Evolutionary conservation across 37 sponge, comb jelly and placozoan species (phyloP), one percentile per base, ranked within the genome.

Genomic region (Ianthella basta): DNA sequence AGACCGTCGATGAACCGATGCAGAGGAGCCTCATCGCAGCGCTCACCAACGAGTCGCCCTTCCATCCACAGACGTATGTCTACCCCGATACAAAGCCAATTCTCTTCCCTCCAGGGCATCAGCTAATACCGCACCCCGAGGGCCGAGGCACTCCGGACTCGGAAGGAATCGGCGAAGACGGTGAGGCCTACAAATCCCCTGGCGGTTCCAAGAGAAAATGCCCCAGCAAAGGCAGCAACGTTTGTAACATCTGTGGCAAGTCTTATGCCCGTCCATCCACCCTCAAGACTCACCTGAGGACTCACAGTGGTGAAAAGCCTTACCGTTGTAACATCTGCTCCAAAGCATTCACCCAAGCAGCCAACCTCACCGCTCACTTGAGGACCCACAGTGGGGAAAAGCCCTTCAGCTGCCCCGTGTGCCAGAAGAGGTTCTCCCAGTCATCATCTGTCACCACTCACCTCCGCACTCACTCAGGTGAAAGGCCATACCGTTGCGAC

Each of bases 321-420:
- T 98, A 92, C 86, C 88, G 83, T 24, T 98, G 99, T 68, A 82
- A 88, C 29, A 79, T 93, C 38, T 98, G 99, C 70, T 72, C 39
- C 79, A 96, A 98, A 88, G 84, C 97, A 25, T 98, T 98, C 95
- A 96, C 95, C 20, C 99, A 98, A 60, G 97, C 97, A 15, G 97
- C 99, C 75, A 98, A 98, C 84, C 91, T 98, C 4, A 98, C 99
- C 0, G 99, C 99, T 68, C 99, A 98, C 78, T 80, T 94, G 20
- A 72, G 99, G 38, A 98, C 97, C 2, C 99, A 98, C 92, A 91
- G 90, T 56, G 97, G 97, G 18, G 99, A 98, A 55, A 98, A 98
- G 82, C 99, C 99, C 0, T 98, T 96, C 87, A 92, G 85, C 37
- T 98, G 99, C 80, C 91, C 94, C 18, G 86, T 96, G 36, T 98